Percentiles rank a stretch among this genome's conserved stretches.
Evolutionary conservation across 2,797 vertebrate species (phyloP).

Genomic region (Enteromius trimaculatus): DNA sequence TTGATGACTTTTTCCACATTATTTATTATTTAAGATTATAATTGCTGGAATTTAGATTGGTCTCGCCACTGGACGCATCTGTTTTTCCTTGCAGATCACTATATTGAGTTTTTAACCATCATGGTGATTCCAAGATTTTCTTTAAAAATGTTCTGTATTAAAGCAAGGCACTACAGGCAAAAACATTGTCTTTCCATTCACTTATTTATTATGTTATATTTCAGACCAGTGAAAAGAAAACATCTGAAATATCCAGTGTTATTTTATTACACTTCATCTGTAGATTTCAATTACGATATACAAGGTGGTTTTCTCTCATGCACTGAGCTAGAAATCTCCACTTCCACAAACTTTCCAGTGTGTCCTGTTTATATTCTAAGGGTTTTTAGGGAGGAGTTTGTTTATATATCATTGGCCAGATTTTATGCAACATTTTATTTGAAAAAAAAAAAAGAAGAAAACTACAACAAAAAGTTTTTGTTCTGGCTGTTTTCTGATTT

Average conservation of each 20-base stretch:
- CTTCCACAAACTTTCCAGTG: background rate
- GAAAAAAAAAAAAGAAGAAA: background rate
- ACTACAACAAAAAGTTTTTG: background rate
- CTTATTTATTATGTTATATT: background rate
- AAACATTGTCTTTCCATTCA: background rate
- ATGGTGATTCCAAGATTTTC: background rate
- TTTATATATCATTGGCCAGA: background rate
- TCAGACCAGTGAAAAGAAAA: background rate
- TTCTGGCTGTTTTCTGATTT: background rate
- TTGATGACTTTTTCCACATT: slow-evolving; percentile 11
- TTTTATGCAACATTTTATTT: background rate
- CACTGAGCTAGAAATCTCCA: background rate
- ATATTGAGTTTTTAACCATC: background rate
- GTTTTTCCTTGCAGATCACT: background rate
- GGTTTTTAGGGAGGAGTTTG: background rate
- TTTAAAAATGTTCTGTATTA: background rate
- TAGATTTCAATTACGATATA: background rate
- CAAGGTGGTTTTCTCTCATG: background rate
- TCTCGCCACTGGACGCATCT: background rate
- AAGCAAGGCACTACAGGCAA: background rate
- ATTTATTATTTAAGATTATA: background rate
- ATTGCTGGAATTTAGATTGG: background rate
- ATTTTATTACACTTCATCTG: background rate
- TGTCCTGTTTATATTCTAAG: background rate
- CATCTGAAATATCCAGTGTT: background rate